Percentiles rank a stretch among this genome's conserved stretches.
phyloP scores from a whole-genome alignment of 2,113 vertebrate species.

The Chloebia gouldiae region DNA sequence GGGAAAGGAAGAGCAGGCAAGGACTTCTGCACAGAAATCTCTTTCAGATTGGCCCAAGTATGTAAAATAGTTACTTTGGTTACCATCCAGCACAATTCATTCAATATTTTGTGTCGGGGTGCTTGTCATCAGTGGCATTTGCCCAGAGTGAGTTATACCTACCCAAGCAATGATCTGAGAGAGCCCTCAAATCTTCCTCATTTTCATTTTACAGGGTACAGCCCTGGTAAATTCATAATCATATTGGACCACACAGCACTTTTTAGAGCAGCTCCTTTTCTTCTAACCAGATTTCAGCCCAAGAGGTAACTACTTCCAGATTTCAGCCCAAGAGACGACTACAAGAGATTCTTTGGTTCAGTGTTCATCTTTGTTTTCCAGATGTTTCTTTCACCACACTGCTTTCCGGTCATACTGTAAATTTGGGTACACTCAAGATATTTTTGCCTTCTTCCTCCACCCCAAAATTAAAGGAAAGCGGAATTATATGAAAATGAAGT shows the following conservation, averaged over 20 bases:
- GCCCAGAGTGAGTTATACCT: constrained; percentile 16
- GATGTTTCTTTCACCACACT: background rate
- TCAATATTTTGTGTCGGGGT: constrained; percentile 30
- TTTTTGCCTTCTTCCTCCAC: background rate
- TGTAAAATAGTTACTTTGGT: constrained; percentile 18
- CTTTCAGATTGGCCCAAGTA: constrained; percentile 8
- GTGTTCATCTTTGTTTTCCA: background rate
- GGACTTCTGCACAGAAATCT: background rate
- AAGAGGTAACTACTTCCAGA: background rate
- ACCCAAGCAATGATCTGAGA: background rate
- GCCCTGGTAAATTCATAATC: background rate
- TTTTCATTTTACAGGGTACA: constrained; percentile 8
- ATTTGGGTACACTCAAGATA: background rate
- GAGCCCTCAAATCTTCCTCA: background rate
- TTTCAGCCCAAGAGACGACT: background rate
- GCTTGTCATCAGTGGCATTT: constrained; percentile 20
- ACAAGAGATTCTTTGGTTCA: background rate
- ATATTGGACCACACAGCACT: background rate
- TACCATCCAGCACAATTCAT: constrained; percentile 28
- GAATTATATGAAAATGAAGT: background rate
- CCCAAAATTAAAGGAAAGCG: background rate
- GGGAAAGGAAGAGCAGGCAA: background rate
- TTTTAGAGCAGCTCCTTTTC: background rate
- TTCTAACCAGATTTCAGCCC: background rate
- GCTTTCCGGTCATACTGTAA: background rate